These are phyloP conservation scores for Poeciliopsis turrubarensis DNA, from an alignment of 2,113 vertebrate genomes.

Conservation along the genomic window DNA sequence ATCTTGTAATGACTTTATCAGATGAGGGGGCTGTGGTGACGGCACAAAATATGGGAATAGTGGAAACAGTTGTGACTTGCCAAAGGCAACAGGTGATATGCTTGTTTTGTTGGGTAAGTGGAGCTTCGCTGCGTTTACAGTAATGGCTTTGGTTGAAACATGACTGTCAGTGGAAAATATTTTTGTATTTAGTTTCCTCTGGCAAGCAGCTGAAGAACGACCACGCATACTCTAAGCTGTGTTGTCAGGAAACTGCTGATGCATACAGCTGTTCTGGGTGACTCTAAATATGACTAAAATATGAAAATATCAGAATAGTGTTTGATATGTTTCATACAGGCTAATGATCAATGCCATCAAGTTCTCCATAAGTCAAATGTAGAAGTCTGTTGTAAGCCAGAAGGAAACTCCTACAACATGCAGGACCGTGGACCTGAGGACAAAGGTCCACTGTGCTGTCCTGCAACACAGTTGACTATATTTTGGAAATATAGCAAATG, in stretches of 20 bases:
- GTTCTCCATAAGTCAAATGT: neutral
- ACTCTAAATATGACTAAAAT: neutral
- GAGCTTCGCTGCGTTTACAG: constrained; percentile 18
- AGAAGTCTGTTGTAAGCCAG: too few relatives aligned
- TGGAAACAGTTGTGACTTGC: constrained; percentile 50
- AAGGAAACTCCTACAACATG: too few relatives aligned
- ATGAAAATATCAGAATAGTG: neutral
- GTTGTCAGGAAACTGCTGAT: neutral
- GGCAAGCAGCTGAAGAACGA: neutral
- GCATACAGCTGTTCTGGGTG: neutral
- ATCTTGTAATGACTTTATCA: constrained; percentile 50
- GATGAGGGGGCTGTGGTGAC: constrained; percentile 53
- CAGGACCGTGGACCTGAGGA: neutral
- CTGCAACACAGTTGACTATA: neutral
- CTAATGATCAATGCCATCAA: neutral
- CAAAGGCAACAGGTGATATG: constrained; percentile 49
- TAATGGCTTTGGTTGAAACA: constrained; percentile 8
- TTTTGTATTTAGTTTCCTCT: constrained; percentile 5
- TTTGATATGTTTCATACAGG: neutral
- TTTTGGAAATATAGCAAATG: neutral
- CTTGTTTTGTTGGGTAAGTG: constrained; percentile 9
- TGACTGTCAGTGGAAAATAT: constrained; percentile 1
- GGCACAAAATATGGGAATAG: constrained; percentile 55
- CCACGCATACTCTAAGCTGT: neutral
- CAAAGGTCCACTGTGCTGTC: too few relatives aligned